These are phyloP conservation scores for cattle (Bos taurus) DNA, from an alignment of 2,113 vertebrate species.

Conservation along the genomic window ARS-UCD2.0 NC_037333.1:16005001-16005500, in stretches of 20 bases:
- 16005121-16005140: not conserved
- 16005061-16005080: not conserved
- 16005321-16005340: not conserved
- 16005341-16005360: not conserved
- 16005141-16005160: not conserved
- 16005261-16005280: not conserved
- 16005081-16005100: accelerated
- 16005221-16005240: not conserved
- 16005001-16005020: not conserved
- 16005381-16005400: not conserved
- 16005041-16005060: not conserved
- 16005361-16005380: not conserved
- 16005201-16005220: not conserved
- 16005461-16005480: not conserved
- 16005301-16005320: not conserved
- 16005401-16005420: not conserved
- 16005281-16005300: not conserved
- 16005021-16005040: not conserved
- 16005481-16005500: not conserved
- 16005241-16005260: not conserved
- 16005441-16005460: not conserved
- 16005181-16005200: not conserved
- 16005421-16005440: not conserved
- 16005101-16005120: not conserved
- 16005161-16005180: not conserved